Base-by-base conservation (phyloP, 2,113 vertebrate species). In the Cebidichthys violaceus region DNA sequence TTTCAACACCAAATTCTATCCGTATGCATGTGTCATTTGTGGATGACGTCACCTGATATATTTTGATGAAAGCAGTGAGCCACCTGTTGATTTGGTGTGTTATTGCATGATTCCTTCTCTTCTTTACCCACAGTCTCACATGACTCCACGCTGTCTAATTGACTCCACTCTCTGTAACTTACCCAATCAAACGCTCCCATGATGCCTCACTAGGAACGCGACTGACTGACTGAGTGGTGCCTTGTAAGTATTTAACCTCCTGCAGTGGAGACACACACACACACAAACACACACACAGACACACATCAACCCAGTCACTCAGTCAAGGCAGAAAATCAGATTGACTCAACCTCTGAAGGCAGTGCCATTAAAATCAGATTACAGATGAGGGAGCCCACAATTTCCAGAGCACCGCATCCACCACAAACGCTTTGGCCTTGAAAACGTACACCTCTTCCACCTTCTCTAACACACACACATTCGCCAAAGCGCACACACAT, bases 291-390 rank as follows among this genome's bases (percentile, higher is more conserved):
- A 41, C 74, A 31, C 24, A 74, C 83, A 74, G n/a, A 60, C 68
- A 31, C 15, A 31, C 50, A 57, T 35, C 67, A 82, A 84, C 78
- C 72, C 88, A 93, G 87, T 89, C 89, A 90, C 88, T 92, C 87
- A 92, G 88, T 91, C 86, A 89, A 92, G 85, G 89, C 86, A 89
- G 90, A 91, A 93, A 92, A 93, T 93, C 90, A 83, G 92, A 94
- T 94, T 93, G 93, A 94, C 91, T 94, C 86, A 77, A 82, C 88
- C 93, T 92, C 92, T 89, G 89, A 94, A 89, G 91, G 88, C 86
- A 79, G 86, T 86, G 85, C 88, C 87, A 92, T 89, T 90, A 89
- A 95, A 95, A 96, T 95, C 94, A 93, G 92, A 95, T 95, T 92
- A 95, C 90, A 66, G 82, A 92, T 74, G 83, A 90, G 86, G 89